These are phyloP conservation scores for Drosophila niveifrons DNA, from an alignment of 2,888 invertebrate genomes.

Conservation along the genomic window DNA sequence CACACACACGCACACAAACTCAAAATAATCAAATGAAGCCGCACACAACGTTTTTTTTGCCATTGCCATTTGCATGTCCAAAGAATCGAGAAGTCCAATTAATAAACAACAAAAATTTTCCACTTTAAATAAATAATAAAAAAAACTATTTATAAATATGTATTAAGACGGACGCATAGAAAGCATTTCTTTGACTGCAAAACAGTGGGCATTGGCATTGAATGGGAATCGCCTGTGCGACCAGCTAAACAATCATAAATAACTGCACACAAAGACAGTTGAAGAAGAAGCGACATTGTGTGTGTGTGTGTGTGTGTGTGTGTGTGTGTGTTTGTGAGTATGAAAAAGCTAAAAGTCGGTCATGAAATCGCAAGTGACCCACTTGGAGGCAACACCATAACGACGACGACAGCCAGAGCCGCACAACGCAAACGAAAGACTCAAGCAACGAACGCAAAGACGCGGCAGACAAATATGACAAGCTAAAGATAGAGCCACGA, in stretches of 20 bases:
- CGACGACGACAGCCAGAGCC: slow-evolving; percentile 31
- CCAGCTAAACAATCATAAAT: slow-evolving; percentile 72
- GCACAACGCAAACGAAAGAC: slow-evolving; percentile 70
- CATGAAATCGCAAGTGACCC: slow-evolving; percentile 85
- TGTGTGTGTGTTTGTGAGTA: too few species aligned
- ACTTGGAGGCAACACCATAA: slow-evolving; percentile 77
- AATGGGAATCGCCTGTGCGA: slow-evolving; percentile 57
- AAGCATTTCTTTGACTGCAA: slow-evolving; percentile 60
- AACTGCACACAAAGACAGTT: slow-evolving; percentile 58
- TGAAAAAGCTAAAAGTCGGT: slow-evolving; percentile 82
- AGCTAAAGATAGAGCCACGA: slow-evolving; percentile 65
- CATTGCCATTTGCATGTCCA: slow-evolving; percentile 38
- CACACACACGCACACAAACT: neutral
- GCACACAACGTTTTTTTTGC: slow-evolving; percentile 10
- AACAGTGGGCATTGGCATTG: slow-evolving; percentile 56
- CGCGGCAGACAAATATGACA: slow-evolving; percentile 77
- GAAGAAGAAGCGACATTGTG: slow-evolving; percentile 38
- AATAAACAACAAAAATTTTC: slow-evolving; percentile 30
- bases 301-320: slow-evolving; percentile 31
- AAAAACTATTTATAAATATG: slow-evolving; percentile 16
- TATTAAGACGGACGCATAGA: slow-evolving; percentile 37
- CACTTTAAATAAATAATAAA: slow-evolving; percentile 9
- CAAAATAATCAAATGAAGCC: neutral
- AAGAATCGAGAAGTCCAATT: slow-evolving; percentile 30
- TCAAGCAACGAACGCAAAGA: slow-evolving; percentile 70